Percentiles rank a stretch among this genome's conserved stretches.
Conservation (phyloP, 1,140 invertebrate species). For the Scaptodrosophila lebanonensis region DNA sequence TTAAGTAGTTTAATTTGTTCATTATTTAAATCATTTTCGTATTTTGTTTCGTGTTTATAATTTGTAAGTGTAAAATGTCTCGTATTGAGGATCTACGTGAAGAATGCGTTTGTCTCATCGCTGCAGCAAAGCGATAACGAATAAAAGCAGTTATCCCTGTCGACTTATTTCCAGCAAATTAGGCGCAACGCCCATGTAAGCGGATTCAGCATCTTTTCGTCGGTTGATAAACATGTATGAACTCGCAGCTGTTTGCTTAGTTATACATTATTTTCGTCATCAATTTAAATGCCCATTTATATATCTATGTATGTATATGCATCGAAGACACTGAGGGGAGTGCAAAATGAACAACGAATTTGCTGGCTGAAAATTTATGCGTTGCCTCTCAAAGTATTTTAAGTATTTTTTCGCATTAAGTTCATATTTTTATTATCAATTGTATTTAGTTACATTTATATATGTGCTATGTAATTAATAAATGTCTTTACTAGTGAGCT, state of each 20-base stretch:
- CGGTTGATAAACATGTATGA: background rate
- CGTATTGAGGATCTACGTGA: no score
- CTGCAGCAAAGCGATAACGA: conserved; percentile 15
- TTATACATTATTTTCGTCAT: no score
- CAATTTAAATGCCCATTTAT: no score
- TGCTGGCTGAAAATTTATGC: conserved; percentile 70
- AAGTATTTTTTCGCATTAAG: conserved; percentile 3
- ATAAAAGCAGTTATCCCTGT: conserved; percentile 18
- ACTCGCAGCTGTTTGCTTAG: background rate
- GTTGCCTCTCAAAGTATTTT: conserved; percentile 59
- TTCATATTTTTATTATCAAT: conserved; percentile 8
- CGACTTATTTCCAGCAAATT: no score
- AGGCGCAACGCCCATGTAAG: background rate
- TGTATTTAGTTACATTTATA: conserved; percentile 21
- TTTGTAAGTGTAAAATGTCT: no score
- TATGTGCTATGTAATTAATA: conserved; percentile 32
- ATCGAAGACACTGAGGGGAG: no score
- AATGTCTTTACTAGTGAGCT: no score
- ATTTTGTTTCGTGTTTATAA: conserved; percentile 42
- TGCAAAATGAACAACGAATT: conserved; percentile 58
- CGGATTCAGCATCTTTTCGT: background rate
- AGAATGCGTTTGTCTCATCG: conserved; percentile 29
- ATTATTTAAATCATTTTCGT: conserved; percentile 58
- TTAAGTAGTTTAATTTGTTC: conserved; percentile 65
- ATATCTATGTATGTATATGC: no score